Evolutionary conservation across 30 jellyfish, hydroid and myxozoan species (phyloP), one percentile per base, ranked within the genome.

Genomic region (Sanderia malayensis): DNA sequence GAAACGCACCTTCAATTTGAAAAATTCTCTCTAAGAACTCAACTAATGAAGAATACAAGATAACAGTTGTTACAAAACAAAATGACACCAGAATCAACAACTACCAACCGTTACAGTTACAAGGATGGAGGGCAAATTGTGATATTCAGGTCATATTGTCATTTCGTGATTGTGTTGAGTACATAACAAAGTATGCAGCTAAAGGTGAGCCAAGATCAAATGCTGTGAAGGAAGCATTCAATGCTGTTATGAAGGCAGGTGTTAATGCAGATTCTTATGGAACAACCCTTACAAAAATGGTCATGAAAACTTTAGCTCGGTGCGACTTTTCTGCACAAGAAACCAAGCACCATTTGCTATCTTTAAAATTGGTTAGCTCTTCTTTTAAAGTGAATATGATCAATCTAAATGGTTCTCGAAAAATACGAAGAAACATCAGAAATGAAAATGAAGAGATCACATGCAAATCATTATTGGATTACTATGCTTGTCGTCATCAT

Each of bases 131-230:
- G n/a, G n/a, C n/a, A n/a, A n/a, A n/a, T n/a, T n/a, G 81, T 60
- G 86, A 74, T 24, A 74, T 74, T 19, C 11, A 18, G 9, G 32
- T 68, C 20, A 76, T 65, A 20, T 77, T 9, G 67, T 77, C 23
- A 31, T 61, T 61, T 65, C 86, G 30, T 77, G 21, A 63, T 21
- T 77, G 89, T 63, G 8, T 64, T 18, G 89, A 77, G 47, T 77
- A 64, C 32, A 9, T 64, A 9, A 4, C n/a, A n/a, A n/a, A n/a
- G n/a, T n/a, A n/a, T n/a, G n/a, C n/a, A n/a, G n/a, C n/a, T n/a
- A n/a, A n/a, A n/a, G n/a, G n/a, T n/a, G n/a, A n/a, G n/a, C n/a
- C n/a, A n/a, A n/a, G n/a, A n/a, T n/a, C n/a, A n/a, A 2, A 25
- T 61, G 84, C 46, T 21, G 58, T 31, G 27, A 63, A 28, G 27